These are phyloP conservation scores for Lasioglossum leucozonium DNA, from an alignment of 2,888 invertebrate species.

Conservation along the genomic window DNA sequence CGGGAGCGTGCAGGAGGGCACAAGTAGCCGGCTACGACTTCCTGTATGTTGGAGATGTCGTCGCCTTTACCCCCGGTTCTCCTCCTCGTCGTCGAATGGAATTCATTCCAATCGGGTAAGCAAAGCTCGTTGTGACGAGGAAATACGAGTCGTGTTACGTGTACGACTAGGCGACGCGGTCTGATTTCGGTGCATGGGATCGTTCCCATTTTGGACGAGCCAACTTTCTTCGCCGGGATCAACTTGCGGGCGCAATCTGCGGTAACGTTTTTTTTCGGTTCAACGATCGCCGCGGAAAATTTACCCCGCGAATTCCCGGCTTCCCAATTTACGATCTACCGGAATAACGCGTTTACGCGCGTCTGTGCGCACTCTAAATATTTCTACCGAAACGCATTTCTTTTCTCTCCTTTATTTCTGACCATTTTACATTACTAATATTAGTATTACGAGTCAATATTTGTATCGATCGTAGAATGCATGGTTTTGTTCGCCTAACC, in stretches of 20 bases:
- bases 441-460: no score
- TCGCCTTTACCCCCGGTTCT: slow-evolving; percentile 52
- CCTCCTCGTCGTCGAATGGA: slow-evolving; percentile 52
- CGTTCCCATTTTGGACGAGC: slow-evolving; percentile 50
- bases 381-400: neutral
- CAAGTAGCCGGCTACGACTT: slow-evolving; percentile 62
- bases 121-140: slow-evolving; percentile 62
- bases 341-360: neutral
- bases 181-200: slow-evolving; percentile 52
- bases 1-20: slow-evolving; percentile 44
- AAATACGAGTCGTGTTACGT: slow-evolving; percentile 63
- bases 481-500: no score
- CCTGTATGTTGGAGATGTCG: slow-evolving; percentile 66
- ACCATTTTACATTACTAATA: no score
- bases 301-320: neutral
- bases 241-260: slow-evolving; percentile 6
- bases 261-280: slow-evolving; percentile 36
- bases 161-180: slow-evolving; percentile 46
- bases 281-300: neutral
- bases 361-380: neutral
- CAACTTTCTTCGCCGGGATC: slow-evolving; percentile 46
- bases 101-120: slow-evolving; percentile 67
- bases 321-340: neutral
- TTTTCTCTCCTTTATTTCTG: no score
- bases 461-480: no score